Base-by-base conservation (phyloP, 2,888 invertebrate genomes). In the Tenthredo scrophulariae region DNA sequence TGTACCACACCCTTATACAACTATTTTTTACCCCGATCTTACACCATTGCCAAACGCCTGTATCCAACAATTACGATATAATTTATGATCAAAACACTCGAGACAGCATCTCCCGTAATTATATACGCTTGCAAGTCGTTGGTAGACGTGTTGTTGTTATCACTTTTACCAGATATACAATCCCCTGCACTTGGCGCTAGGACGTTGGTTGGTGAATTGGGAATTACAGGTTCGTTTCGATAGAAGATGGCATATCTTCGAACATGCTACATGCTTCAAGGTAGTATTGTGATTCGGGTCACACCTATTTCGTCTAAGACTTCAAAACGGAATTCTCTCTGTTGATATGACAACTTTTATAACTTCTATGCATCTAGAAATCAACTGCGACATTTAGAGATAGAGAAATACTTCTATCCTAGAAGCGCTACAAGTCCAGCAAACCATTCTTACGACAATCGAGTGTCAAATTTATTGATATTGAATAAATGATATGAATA, bases 31-130 rank as follows among this genome's bases (percentile, higher is more conserved):
- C n/a, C 18, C 3, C 33, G 15, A 13, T 79, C 4, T 29, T 10
- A 43, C 22, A 54, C 50, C 29, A 18, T n/a, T 54, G 54, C n/a
- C 77, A 26, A 79, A 79, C n/a, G 77, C 77, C 54, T 54, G 77
- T 79, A 79, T 79, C n/a, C 37, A 33, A 37, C 33, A 70, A 70
- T 37, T 70, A 29, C 29, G 1, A 58, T 33, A 29, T 46, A n/a
- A 13, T 43, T 58, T 58, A 15, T n/a, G 50, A 26, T 33, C 15
- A 13, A n/a, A 54, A 54, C 26, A 54, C 54, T 33, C 10, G 29
- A 54, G 26, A 79, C 33, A 79, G 33, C 58, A 37, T 33, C 9
- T n/a, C 33, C 77, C 18, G 50, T 37, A 79, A 54, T 79, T 26
- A 26, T 54, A 54, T 54, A 79, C 18, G 54, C 54, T 79, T 79